Evolutionary conservation across 2,888 invertebrate genomes (phyloP), one percentile per base, ranked within the genome.

Genomic region (Choristoneura rosaceana): DNA sequence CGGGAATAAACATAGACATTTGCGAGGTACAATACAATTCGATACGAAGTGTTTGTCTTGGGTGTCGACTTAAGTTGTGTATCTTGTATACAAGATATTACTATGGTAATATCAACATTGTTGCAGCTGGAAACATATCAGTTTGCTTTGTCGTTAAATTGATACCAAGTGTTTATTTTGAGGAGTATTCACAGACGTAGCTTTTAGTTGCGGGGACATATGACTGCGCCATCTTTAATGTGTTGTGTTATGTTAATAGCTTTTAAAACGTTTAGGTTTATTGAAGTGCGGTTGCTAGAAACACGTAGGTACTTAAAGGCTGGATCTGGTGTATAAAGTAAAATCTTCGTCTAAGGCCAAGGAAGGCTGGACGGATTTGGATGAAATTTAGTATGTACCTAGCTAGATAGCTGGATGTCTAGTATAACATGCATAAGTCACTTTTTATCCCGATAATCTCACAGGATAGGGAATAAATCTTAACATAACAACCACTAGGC

Each of bases 1-100:
- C 50, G 41, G 58, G 52, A 67, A 71, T 67, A 67, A 55, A 68
- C 71, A 71, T 58, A 68, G 67, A 68, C 67, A 58, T 71, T 67
- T 5, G 38, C 50, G 61, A 62, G 55, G 10, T 63, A 68, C 67
- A 67, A 59, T 38, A 68, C 25, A 63, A 68, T 63, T 63, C 66
- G 47, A 70, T 70, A 41, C 55, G 45, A 47, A 25, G 41, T 68
- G 67, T 62, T 63, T 71, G 61, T n/a, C 34, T 67, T 61, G 67
- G 60, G 67, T 62, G 55, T 62, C 67, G 65, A 55, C 38, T 67
- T 71, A 66, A 67, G 65, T 71, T 41, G 15, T 34, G 43, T 17
- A 38, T 43, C 62, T 62, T 62, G 34, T 70, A 65, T 67, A 60
- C 41, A 34, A 67, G 52, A 61, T 61, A 61, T 62, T 62, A 62